These are phyloP conservation scores for Polyommatus iphigenia DNA, from an alignment of 2,888 invertebrate genomes.

Conservation along the genomic window DNA sequence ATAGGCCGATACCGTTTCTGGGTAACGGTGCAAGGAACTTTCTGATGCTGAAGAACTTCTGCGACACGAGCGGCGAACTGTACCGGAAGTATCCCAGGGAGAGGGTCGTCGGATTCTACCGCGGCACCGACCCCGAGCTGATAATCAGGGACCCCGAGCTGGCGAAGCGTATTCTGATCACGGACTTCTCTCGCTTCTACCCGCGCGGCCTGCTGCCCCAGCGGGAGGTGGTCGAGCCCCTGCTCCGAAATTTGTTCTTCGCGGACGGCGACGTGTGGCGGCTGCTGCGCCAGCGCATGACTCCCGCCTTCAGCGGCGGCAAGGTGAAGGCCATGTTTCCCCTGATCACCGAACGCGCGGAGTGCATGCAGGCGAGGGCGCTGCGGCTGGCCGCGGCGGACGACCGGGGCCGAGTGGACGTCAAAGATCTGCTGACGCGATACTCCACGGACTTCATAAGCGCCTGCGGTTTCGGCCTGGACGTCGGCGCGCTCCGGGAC, in stretches of 20 bases:
- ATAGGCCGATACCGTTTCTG: slow-evolving; percentile 53
- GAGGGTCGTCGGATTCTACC: slow-evolving; percentile 57
- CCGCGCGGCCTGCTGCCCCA: slow-evolving; percentile 53
- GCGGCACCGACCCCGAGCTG: slow-evolving; percentile 51
- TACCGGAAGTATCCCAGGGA: slow-evolving; percentile 59
- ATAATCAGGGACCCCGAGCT: slow-evolving; percentile 59
- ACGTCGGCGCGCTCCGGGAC: slow-evolving; percentile 54
- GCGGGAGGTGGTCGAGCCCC: slow-evolving; percentile 50
- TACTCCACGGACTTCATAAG: slow-evolving; percentile 65
- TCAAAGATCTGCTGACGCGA: slow-evolving; percentile 61
- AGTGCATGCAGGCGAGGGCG: slow-evolving; percentile 49
- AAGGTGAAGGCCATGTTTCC: slow-evolving; percentile 63
- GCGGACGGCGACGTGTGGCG: slow-evolving; percentile 61
- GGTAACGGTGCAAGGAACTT: slow-evolving; percentile 54
- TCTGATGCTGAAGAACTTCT: slow-evolving; percentile 49
- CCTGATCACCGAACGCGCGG: slow-evolving; percentile 58
- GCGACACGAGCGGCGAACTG: slow-evolving; percentile 49
- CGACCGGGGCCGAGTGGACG: slow-evolving; percentile 46
- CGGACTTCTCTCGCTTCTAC: slow-evolving; percentile 57
- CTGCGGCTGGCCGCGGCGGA: slow-evolving; percentile 44
- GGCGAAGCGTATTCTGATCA: slow-evolving; percentile 52
- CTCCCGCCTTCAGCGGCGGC: slow-evolving; percentile 58
- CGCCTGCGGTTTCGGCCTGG: slow-evolving; percentile 61
- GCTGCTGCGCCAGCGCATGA: slow-evolving; percentile 59
- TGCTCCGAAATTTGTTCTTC: slow-evolving; percentile 57